phyloP scores from a whole-genome alignment of 2,113 vertebrate genomes.

The Stictonetta naevosa region DNA sequence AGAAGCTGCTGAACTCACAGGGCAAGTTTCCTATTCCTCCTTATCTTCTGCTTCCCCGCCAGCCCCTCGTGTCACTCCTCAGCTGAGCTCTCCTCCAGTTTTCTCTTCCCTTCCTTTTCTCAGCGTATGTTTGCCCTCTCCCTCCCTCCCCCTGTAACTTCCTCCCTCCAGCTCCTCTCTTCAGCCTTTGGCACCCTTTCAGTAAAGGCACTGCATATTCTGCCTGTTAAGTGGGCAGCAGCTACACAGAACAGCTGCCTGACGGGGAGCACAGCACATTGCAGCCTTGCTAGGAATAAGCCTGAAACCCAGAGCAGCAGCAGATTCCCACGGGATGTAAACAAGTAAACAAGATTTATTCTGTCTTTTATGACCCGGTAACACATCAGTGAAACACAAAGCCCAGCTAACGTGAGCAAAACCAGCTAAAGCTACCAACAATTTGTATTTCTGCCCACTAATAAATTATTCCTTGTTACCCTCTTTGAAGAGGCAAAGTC shows the following conservation, averaged over 20 bases:
- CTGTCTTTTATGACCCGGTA: not conserved
- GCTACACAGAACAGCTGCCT: not conserved
- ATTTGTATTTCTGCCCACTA: not conserved
- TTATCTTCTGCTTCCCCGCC: not conserved
- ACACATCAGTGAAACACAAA: not conserved
- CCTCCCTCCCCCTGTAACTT: not conserved
- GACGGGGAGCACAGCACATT: not conserved
- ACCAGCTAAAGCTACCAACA: not conserved
- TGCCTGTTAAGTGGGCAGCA: not conserved
- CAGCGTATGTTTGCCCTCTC: not conserved
- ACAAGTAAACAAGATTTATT: constrained; percentile 59
- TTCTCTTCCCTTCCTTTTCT: not conserved
- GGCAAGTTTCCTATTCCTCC: not conserved
- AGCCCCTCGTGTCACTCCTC: not conserved
- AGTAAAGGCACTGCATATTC: not conserved
- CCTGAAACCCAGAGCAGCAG: not conserved
- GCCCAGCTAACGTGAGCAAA: not conserved
- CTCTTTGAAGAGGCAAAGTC: not conserved
- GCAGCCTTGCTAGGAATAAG: not conserved
- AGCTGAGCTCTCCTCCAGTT: not conserved
- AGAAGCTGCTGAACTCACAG: not conserved
- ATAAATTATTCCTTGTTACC: not conserved
- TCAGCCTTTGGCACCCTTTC: not conserved
- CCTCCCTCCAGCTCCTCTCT: not conserved
- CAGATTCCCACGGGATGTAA: constrained; percentile 41